Base-by-base conservation (phyloP, 2,888 invertebrate genomes). In the Drosophila neutralis region DNA sequence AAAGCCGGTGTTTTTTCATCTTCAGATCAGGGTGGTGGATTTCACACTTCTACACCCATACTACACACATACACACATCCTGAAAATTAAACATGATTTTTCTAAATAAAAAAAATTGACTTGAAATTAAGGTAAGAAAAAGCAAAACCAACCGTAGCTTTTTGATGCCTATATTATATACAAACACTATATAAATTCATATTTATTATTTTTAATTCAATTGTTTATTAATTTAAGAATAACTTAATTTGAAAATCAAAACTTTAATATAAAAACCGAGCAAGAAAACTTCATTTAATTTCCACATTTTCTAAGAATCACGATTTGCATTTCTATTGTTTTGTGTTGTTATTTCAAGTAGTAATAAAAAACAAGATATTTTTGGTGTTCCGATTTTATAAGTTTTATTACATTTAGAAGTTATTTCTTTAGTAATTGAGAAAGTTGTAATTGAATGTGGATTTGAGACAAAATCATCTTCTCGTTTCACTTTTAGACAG, bases 401-500 rank as follows among this genome's bases (percentile, higher is more conserved):
- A 11, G 11, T 2, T 42, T 21, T 21, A 11, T 5, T 13, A 42
- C 11, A 21, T 11, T 6, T 42, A 11, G 7, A 45, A 24, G 15
- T 4, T 15, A 24, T 15, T 45, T 45, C 4, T 45, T 13, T 45
- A 4, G 7, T 94, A 93, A 87, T 0, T 94, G 94, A 0, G 4
- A 33, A 33, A 4, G 8, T 10, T 31, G 95, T 95, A 0, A 95
- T 96, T 92, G 95, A 95, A 92, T 95, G 95, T 91, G 95, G 95
- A 69, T 95, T 95, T 93, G 94, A 95, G 49, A 94, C 94, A 4
- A 93, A 93, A 91, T 93, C 93, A 91, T 93, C 93, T 0, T 90
- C 94, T 0, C 94, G 94, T 2, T 40, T 94, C n/a, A 94, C 94
- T 0, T 95, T 95, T 87, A 33, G 10, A 33, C 95, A 21, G 13